phyloP scores from a whole-genome alignment of 2,113 vertebrate species.

The Rhinogobius similis region DNA sequence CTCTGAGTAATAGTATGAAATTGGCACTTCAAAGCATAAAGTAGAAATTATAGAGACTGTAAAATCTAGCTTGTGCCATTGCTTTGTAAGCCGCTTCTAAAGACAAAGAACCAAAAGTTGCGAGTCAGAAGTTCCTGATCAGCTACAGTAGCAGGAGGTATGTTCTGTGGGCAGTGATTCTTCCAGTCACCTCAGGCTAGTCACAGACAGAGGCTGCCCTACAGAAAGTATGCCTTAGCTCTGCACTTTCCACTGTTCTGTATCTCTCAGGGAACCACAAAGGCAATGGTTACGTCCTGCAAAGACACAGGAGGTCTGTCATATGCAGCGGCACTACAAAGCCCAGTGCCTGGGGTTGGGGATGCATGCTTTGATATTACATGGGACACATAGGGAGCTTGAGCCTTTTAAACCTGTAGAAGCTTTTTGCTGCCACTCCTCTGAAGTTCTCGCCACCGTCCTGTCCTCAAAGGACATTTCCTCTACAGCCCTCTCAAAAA shows the following conservation, averaged over 20 bases:
- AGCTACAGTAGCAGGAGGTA: conserved; percentile 39
- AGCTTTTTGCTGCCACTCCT: conserved; percentile 61
- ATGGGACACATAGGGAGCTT: conserved; percentile 75
- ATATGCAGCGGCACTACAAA: conserved; percentile 75
- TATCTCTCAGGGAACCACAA: conserved; percentile 54
- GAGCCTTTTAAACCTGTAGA: conserved; percentile 65
- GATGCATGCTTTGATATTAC: conserved; percentile 79
- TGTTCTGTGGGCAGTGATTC: conserved; percentile 21
- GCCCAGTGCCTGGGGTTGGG: conserved; percentile 74
- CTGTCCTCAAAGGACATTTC: conserved; percentile 22
- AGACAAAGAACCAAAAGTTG: conserved; percentile 36
- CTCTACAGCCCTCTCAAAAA: not conserved
- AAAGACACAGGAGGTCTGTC: conserved; percentile 77
- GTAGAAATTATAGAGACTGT: not conserved
- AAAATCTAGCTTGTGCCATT: not conserved
- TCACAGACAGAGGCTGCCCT: conserved; percentile 28
- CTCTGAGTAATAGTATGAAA: not conserved
- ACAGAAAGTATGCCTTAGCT: conserved; percentile 46
- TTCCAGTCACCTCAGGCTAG: conserved; percentile 57
- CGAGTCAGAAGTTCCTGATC: conserved; percentile 62
- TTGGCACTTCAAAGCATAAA: not conserved
- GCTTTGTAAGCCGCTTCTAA: conserved; percentile 20
- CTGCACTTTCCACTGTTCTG: conserved; percentile 56
- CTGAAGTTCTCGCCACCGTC: conserved; percentile 61
- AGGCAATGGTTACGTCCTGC: conserved; percentile 70